Base-by-base conservation (phyloP, 2,888 invertebrate genomes). In the Cheiracanthium punctorium region DNA sequence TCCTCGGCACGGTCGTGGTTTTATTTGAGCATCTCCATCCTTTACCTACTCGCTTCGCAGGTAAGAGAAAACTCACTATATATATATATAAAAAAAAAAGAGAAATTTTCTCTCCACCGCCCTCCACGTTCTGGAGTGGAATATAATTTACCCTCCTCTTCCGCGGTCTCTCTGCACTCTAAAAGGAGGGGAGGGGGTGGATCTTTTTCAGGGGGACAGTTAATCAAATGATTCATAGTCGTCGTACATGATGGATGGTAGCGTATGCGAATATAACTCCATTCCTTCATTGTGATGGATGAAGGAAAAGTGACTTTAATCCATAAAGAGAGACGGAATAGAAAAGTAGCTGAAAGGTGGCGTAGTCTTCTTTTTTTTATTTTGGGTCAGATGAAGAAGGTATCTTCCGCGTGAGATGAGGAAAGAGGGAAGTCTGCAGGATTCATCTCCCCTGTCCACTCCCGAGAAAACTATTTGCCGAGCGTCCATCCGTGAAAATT, bases 191-290 rank as follows among this genome's bases (percentile, higher is more conserved):
- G 14, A 2, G 8, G 41, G 24, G 65, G 24, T 48, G 73, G 52
- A 33, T 33, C 69, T 33, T 69, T 37, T 37, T 69, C 37, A 37
- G 58, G 69, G 32, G 48, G 58, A 58, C 71, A 85, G 71, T 85
- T 85, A 85, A 85, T 85, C 85, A 80, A 85, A 85, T 85, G 85
- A 85, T 85, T 85, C 85, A 85, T 80, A 80, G 85, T 70, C 52
- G 70, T 71, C 74, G 75, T 75, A 67, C 69, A 24, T 37, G 32
- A 17, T 73, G 58, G 52, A 48, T 52, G 73, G n/a, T 30, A 29
- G 20, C 14, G 24, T 32, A 33, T 48, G 20, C 65, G 84, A 84
- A 84, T 84, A 79, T 84, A 84, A 84, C 84, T 79, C 73, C 84
- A 37, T 43, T 72, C 75, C 52, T 80, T 75, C 85, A 85, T 85